Evolutionary conservation across 2,888 invertebrate species (phyloP), one percentile per base, ranked within the genome.

Genomic region (Metalampra italica): DNA sequence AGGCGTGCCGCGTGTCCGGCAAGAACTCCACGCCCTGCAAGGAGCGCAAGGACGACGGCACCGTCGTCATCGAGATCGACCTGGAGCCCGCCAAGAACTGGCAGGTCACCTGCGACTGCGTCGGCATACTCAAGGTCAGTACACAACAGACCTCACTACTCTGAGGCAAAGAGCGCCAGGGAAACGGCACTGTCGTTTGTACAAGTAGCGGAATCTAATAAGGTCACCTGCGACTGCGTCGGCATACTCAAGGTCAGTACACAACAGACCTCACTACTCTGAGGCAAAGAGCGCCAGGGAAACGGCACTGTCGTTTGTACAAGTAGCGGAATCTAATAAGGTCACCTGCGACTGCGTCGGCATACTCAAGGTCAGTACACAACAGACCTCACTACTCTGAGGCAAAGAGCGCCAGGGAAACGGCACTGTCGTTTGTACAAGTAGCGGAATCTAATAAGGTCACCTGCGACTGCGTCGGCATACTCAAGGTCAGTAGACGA

Each of bases 341-440:
- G 94, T 96, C 51, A 96, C 96, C 57, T 97, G 98, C 77, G 98
- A 99, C 90, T 98, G 98, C 88, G 98, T 99, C 50, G 98, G 98
- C 11, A 98, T 98, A 65, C 90, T 98, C 57, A 98, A 96, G 88
- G 92, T 92, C 29, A 50, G 57, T 47, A 47, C 3, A 5, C 22
- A 22, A 22, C 22, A 22, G 5, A 22, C 5, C 3, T 22, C 22
- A 22, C 22, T 3, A 22, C 22, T 3, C 22, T 22, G 22, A n/a
- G n/a, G 3, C 5, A 3, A 22, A 22, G 22, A 22, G 22, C 5
- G 22, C 2, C 22, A 22, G 96, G 59, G 94, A n/a, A n/a, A n/a
- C n/a, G n/a, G n/a, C n/a, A n/a, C n/a, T n/a, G n/a, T n/a, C n/a
- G n/a, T n/a, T n/a, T n/a, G n/a, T 95, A 95, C 80, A 96, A 97